Percentiles rank a stretch among this genome's conserved stretches.
These are phyloP conservation scores for Drosophila hamatofila DNA, from an alignment of 2,888 invertebrate species.

Conservation along the genomic window DNA sequence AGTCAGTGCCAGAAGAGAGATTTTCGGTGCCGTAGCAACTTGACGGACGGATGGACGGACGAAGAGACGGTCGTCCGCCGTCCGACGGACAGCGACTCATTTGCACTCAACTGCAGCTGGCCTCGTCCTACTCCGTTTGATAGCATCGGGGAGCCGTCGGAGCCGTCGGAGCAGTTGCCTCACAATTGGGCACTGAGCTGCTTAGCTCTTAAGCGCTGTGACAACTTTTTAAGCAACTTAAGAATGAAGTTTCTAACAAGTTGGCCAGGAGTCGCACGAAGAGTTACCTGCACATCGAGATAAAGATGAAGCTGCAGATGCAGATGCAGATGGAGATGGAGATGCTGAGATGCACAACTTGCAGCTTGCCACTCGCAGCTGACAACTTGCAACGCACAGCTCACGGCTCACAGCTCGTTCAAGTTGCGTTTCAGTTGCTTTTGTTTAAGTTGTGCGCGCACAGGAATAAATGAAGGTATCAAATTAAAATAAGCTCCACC, in stretches of 20 bases:
- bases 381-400: slow-evolving; percentile 24
- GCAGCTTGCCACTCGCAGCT: slow-evolving; percentile 22
- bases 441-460: slow-evolving; percentile 73
- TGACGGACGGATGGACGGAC: slow-evolving; percentile 25
- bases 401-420: slow-evolving; percentile 21
- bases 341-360: slow-evolving; percentile 22
- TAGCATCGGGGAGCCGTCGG: slow-evolving; percentile 1
- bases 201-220: slow-evolving; percentile 77
- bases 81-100: slow-evolving; percentile 52
- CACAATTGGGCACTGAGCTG: slow-evolving; percentile 65
- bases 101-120: slow-evolving; percentile 67
- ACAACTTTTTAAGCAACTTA: slow-evolving; percentile 80
- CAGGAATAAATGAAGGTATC: slow-evolving; percentile 73
- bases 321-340: slow-evolving; percentile 1
- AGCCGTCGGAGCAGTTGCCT: slow-evolving; percentile 31
- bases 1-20: slow-evolving; percentile 58
- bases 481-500: slow-evolving; percentile 74
- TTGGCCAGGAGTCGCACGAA: slow-evolving; percentile 39
- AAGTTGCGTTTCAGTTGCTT: slow-evolving; percentile 62
- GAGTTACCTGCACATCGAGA: slow-evolving; percentile 56
- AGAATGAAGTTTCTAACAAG: slow-evolving; percentile 63
- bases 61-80: slow-evolving; percentile 7
- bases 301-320: slow-evolving; percentile 14
- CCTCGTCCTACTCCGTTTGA: slow-evolving; percentile 17
- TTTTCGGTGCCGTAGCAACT: slow-evolving; percentile 42